Evolutionary conservation across 2,113 vertebrate species (phyloP), one percentile per base, ranked within the genome.

Genomic region (Hiodon alosoides): DNA sequence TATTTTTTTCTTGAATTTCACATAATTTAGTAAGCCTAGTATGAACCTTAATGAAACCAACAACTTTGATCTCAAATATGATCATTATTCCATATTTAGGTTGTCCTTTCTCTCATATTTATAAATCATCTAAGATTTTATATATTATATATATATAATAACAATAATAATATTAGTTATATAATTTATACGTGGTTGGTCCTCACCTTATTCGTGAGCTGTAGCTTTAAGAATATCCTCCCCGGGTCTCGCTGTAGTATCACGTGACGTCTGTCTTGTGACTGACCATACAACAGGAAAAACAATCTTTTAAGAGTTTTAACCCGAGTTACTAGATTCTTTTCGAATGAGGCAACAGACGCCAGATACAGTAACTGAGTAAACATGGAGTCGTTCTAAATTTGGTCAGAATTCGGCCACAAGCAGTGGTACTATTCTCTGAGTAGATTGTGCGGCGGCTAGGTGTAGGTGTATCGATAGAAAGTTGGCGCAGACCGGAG

Each of bases 231-330:
- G 86, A 82, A 78, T 77, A 75, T 77, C 54, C 48, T 0, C 31
- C 79, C 80, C 80, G 82, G 8, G 79, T 79, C 84, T 80, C 80
- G 75, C 73, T 77, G 53, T 67, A 70, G 16, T 81, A 14, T 90
- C 93, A 95, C 93, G 88, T 94, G 94, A 91, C 87, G 81, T 75
- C 64, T 85, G 92, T 94, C 93, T 93, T 91, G 93, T 91, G 92
- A 93, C 91, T 81, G 85, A 85, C 85, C 79, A 78, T 85, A 82
- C 83, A 86, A 80, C 83, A 85, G 87, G 79, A 76, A 78, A 82
- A 84, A 78, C 82, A 75, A 79, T 60, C 54, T 69, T 51, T 66
- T n/a, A 2, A 46, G 76, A 85, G 81, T 85, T 86, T 79, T 16
- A 67, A 73, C n/a, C 70, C 61, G 84, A 89, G 77, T 88, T 86